phyloP scores from a whole-genome alignment of 2,797 vertebrate genomes.

The Merluccius polli region DNA sequence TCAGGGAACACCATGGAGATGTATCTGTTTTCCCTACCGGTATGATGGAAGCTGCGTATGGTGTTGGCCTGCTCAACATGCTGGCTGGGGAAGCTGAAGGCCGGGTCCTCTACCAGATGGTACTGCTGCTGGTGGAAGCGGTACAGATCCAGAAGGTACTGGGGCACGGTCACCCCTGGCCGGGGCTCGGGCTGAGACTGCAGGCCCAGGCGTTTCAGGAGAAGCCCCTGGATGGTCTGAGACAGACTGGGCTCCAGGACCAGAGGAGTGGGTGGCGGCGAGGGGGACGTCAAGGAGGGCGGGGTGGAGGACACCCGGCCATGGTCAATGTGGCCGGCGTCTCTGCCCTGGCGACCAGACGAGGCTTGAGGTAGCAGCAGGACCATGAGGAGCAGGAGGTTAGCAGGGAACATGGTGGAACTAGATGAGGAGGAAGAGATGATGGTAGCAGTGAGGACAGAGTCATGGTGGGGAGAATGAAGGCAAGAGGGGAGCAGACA shows the following conservation, averaged over 20 bases:
- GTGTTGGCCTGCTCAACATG: constrained; percentile 79
- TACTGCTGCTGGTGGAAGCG: constrained; percentile 77
- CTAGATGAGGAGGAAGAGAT: constrained; percentile 46
- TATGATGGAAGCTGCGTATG: constrained; percentile 78
- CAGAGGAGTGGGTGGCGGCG: constrained; percentile 19
- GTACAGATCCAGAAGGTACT: constrained; percentile 78
- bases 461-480: constrained; percentile 3
- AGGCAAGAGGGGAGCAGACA: not conserved
- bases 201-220: constrained; percentile 76
- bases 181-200: constrained; percentile 70
- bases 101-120: constrained; percentile 72
- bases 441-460: constrained; percentile 3
- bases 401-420: constrained; percentile 84
- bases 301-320: constrained; percentile 41
- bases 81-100: constrained; percentile 70
- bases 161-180: constrained; percentile 66
- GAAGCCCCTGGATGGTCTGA: constrained; percentile 74
- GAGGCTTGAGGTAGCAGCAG: constrained; percentile 80
- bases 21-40: constrained; percentile 58
- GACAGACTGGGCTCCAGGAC: constrained; percentile 62
- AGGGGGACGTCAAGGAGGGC: constrained; percentile 12
- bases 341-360: constrained; percentile 70
- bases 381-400: constrained; percentile 79
- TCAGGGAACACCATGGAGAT: too few species aligned
- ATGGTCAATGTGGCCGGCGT: constrained; percentile 60